These are phyloP conservation scores for Belgica antarctica DNA, from an alignment of 2,888 invertebrate species.

Conservation along the genomic window DNA sequence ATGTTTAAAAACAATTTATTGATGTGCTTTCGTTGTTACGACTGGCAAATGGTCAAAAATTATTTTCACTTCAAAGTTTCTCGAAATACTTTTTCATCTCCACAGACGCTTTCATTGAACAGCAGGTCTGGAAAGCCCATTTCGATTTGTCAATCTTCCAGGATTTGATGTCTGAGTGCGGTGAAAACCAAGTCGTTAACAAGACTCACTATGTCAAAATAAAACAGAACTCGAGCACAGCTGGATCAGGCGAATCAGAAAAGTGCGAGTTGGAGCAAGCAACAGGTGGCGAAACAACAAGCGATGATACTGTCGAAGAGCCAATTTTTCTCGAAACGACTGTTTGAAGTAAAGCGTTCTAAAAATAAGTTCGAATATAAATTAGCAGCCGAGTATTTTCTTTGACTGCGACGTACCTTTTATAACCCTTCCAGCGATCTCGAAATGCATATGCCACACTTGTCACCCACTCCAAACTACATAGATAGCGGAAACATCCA, in stretches of 20 bases:
- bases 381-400: neutral
- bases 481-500: too few species aligned
- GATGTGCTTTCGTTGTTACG: slow-evolving; percentile 12
- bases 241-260: neutral
- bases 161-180: slow-evolving; percentile 8
- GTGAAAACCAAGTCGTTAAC: neutral
- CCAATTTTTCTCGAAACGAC: slow-evolving; percentile 39
- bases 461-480: neutral
- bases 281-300: slow-evolving; percentile 10
- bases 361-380: slow-evolving; percentile 13
- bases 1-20: neutral
- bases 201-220: slow-evolving; percentile 10
- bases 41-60: neutral
- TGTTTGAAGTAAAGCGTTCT: slow-evolving; percentile 18
- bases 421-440: slow-evolving; percentile 14
- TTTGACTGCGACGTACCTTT: neutral
- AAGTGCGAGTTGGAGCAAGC: neutral
- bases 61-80: neutral
- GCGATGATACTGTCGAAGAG: neutral
- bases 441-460: neutral
- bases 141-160: slow-evolving; percentile 35
- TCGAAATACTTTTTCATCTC: neutral
- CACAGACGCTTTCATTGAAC: slow-evolving; percentile 23
- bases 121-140: slow-evolving; percentile 33
- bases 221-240: neutral